Percentiles rank a stretch among this genome's conserved stretches.
phyloP scores from a whole-genome alignment of 2,113 vertebrate genomes.

The Macaca mulatta region DNA sequence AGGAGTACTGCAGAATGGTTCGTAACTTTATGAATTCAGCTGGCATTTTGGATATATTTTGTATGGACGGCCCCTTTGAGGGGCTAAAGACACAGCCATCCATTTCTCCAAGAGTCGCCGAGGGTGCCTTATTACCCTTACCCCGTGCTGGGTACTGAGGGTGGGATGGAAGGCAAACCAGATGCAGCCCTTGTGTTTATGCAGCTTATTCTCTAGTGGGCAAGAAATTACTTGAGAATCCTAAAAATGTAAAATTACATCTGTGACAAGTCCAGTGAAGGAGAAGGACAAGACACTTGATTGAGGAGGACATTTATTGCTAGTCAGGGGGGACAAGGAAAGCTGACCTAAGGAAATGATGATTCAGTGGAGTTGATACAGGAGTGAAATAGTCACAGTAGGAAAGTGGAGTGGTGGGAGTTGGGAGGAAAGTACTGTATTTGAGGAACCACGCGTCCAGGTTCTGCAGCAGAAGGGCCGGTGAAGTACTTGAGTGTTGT shows the following conservation, averaged over 20 bases:
- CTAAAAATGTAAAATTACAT: not conserved
- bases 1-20: not conserved
- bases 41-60: not conserved
- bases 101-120: rapidly evolving
- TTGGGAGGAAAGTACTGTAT: rapidly evolving
- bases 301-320: not conserved
- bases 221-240: not conserved
- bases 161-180: not conserved
- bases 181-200: not conserved
- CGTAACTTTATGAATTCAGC: not conserved
- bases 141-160: rapidly evolving
- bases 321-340: not conserved
- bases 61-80: not conserved
- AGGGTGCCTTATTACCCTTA: not conserved
- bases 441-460: not conserved
- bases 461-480: not conserved
- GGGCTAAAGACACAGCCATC: not conserved
- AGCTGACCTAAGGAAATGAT: not conserved
- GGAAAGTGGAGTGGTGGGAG: not conserved
- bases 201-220: not conserved
- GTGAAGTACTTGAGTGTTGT: not conserved
- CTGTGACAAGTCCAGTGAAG: not conserved
- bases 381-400: not conserved
- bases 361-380: not conserved
- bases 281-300: not conserved